Conservation (phyloP, 2,888 invertebrate species). For the Metacarcinus magister region DNA sequence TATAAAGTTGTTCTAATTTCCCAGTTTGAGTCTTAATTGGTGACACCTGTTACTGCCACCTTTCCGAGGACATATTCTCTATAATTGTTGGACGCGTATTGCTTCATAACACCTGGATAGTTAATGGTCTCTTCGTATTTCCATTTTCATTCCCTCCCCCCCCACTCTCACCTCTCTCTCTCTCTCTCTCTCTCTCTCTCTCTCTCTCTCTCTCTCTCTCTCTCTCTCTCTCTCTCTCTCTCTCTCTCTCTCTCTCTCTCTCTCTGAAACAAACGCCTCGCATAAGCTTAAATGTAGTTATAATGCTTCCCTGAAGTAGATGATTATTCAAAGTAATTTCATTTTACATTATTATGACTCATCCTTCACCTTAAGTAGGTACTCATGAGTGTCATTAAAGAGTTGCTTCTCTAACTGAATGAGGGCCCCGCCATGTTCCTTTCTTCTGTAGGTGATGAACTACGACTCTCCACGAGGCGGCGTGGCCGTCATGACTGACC, state of each 20-base stretch:
- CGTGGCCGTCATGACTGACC: conserved; percentile 94
- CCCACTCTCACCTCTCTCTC: neutral
- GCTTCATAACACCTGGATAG: neutral
- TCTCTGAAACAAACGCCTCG: conserved; percentile 4
- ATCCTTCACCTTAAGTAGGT: conserved; percentile 4
- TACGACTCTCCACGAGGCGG: conserved; percentile 96
- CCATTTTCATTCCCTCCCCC: neutral
- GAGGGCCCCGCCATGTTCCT: neutral
- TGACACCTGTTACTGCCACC: neutral
- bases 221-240: conserved; percentile 52
- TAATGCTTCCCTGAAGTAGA: neutral
- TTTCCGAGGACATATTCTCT: neutral
- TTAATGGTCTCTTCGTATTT: neutral
- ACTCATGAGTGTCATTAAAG: neutral
- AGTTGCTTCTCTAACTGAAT: neutral
- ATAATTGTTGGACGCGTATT: neutral
- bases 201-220: conserved; percentile 47
- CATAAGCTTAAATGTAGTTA: neutral
- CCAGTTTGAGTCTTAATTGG: neutral
- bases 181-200: neutral
- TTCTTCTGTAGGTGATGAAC: conserved; percentile 92
- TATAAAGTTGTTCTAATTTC: neutral
- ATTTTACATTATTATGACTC: neutral
- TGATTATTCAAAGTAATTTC: conserved; percentile 1
- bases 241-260: conserved; percentile 48